These are phyloP conservation scores for Nemotelus nigrinus DNA, from an alignment of 2,888 invertebrate genomes.

Conservation along the genomic window DNA sequence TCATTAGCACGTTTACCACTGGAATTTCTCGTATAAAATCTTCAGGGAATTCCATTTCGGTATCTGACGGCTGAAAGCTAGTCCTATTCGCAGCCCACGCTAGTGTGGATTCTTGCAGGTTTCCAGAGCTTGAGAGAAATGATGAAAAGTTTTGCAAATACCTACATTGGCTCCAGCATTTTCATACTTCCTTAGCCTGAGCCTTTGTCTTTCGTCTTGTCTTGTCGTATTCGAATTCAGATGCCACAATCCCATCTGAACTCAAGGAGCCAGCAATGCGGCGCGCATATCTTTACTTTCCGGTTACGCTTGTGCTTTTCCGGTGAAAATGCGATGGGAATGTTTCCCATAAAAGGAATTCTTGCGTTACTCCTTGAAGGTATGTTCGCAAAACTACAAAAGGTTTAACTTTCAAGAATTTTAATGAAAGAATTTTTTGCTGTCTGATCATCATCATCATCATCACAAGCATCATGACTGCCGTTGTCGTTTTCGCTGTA, in stretches of 20 bases:
- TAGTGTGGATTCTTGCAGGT: conserved; percentile 32
- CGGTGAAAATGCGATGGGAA: conserved; percentile 38
- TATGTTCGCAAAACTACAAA: conserved; percentile 45
- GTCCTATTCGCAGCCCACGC: conserved; percentile 6
- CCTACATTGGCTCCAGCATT: conserved; percentile 11
- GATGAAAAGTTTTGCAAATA: conserved; percentile 35
- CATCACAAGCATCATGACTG: neutral
- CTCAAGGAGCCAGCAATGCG: conserved; percentile 23
- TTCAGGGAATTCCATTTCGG: conserved; percentile 29
- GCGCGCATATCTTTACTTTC: conserved; percentile 19
- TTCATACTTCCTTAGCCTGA: conserved; percentile 19
- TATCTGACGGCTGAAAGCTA: neutral
- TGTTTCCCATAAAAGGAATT: conserved; percentile 44
- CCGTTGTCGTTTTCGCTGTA: neutral
- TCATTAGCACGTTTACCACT: conserved; percentile 46
- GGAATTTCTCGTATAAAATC: conserved; percentile 42
- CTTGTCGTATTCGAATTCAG: neutral
- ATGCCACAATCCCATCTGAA: conserved; percentile 1
- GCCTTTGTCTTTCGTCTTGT: conserved; percentile 15
- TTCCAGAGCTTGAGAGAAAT: conserved; percentile 6
- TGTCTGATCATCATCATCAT: conserved; percentile 36
- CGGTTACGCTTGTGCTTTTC: conserved; percentile 14
- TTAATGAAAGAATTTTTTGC: conserved; percentile 46
- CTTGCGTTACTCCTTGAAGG: conserved; percentile 42
- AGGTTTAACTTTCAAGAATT: conserved; percentile 46